These are phyloP conservation scores for Scortum barcoo DNA, from an alignment of 2,113 vertebrate species.

Conservation along the genomic window DNA sequence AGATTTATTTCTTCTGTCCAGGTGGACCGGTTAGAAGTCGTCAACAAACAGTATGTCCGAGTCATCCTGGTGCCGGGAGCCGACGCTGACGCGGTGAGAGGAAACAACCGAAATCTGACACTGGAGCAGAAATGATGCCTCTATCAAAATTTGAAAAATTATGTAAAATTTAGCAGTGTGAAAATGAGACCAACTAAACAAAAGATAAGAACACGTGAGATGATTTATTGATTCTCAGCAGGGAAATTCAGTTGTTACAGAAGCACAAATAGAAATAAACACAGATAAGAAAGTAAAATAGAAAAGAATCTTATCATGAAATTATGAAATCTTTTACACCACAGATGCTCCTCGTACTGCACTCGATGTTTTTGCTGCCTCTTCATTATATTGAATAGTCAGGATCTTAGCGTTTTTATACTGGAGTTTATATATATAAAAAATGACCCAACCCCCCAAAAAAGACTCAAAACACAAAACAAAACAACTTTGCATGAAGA, in stretches of 20 bases:
- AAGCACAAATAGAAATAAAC: too few relatives aligned
- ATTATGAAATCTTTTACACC: not conserved
- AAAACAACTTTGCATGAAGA: not conserved
- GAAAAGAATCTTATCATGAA: not conserved
- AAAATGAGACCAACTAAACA: not conserved
- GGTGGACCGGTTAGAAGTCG: conserved; percentile 86
- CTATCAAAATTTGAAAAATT: too few relatives aligned
- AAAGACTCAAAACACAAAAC: not conserved
- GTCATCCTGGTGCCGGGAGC: conserved; percentile 82
- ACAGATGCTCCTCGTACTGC: too few relatives aligned
- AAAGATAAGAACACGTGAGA: too few relatives aligned
- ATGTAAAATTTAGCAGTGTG: too few relatives aligned
- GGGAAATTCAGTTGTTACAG: too few relatives aligned
- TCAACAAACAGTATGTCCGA: conserved; percentile 87
- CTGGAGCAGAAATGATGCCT: not conserved
- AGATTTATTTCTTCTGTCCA: conserved; percentile 25
- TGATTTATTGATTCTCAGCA: too few relatives aligned
- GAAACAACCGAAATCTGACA: not conserved
- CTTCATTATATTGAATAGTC: not conserved
- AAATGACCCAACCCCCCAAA: too few relatives aligned
- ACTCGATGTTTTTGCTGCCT: not conserved
- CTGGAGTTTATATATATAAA: too few relatives aligned
- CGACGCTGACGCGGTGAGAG: conserved; percentile 74
- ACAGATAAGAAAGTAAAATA: too few relatives aligned
- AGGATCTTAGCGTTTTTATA: not conserved